Evolutionary conservation across 2,113 vertebrate genomes (phyloP).

Genomic region (Barnardius zonarius): DNA sequence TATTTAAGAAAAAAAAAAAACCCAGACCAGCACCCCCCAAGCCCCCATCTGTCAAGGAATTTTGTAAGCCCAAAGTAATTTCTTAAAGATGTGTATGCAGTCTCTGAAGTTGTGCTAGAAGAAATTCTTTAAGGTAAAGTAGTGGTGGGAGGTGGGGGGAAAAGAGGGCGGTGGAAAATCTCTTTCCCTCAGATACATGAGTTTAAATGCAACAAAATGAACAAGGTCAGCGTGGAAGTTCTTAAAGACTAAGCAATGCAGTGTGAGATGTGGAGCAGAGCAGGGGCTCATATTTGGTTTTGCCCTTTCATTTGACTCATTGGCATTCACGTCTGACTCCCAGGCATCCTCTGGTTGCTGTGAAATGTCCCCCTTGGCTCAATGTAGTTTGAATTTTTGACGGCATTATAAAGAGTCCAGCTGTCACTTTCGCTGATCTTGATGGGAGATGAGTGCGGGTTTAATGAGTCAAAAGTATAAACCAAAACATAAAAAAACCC

Average conservation of each 20-base stretch:
- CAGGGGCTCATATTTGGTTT: constrained; percentile 31
- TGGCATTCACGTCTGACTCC: constrained; percentile 64
- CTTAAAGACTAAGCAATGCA: not conserved
- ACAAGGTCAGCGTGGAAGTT: not conserved
- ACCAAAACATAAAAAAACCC: not conserved
- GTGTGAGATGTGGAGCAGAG: not conserved
- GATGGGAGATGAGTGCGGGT: constrained; percentile 47
- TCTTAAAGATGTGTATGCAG: not conserved
- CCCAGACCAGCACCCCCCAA: not conserved
- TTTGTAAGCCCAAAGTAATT: not conserved
- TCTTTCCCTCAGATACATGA: not conserved
- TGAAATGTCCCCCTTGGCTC: constrained; percentile 62
- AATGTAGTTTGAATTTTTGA: constrained; percentile 61
- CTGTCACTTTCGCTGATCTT: constrained; percentile 66
- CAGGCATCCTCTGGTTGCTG: constrained; percentile 58
- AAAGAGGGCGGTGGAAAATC: not conserved
- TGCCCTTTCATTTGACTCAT: constrained; percentile 64
- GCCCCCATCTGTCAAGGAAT: not conserved
- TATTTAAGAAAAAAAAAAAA: not conserved
- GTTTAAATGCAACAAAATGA: not conserved
- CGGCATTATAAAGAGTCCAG: constrained; percentile 54
- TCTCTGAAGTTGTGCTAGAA: not conserved
- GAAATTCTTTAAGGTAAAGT: not conserved
- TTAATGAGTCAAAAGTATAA: constrained; percentile 66
- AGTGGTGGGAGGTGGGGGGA: too few relatives aligned